These are phyloP conservation scores for Aldrovandia affinis DNA, from an alignment of 2,797 vertebrate genomes.

Conservation along the genomic window DNA sequence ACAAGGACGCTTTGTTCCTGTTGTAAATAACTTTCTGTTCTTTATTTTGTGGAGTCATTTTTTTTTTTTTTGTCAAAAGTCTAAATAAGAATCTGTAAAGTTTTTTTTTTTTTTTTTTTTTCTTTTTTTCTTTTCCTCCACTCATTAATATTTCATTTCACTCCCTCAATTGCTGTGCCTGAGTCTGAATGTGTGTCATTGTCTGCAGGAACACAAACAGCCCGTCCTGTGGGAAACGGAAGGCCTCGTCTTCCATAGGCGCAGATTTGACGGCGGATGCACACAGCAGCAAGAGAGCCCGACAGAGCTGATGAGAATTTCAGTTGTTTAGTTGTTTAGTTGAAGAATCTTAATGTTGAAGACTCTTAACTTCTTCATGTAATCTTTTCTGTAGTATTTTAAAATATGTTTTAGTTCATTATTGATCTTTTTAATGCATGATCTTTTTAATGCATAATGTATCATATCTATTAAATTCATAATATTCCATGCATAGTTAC, in stretches of 20 bases:
- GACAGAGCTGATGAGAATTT: conserved; percentile 13
- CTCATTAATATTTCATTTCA: not conserved
- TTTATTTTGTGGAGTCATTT: not conserved
- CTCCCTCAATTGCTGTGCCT: not conserved
- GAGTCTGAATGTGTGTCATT: not conserved
- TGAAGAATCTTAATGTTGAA: too few species aligned
- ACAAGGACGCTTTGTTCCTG: not conserved
- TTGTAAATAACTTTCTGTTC: not conserved
- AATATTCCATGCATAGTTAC: too few species aligned
- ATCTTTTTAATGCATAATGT: not conserved
- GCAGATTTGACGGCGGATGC: not conserved
- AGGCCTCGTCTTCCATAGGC: not conserved
- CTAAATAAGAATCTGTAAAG: not conserved
- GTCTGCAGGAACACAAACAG: not conserved
- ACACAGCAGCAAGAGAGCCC: not conserved
- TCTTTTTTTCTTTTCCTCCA: not conserved
- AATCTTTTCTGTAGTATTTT: too few species aligned
- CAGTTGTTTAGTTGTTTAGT: too few species aligned
- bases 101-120: not conserved
- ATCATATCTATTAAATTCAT: not conserved
- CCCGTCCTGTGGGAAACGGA: not conserved
- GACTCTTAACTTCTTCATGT: too few species aligned
- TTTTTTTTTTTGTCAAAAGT: not conserved
- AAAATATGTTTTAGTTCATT: not conserved
- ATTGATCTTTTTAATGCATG: not conserved